Evolutionary conservation across 2,888 invertebrate genomes (phyloP).

Genomic region (Cenopis cana): DNA sequence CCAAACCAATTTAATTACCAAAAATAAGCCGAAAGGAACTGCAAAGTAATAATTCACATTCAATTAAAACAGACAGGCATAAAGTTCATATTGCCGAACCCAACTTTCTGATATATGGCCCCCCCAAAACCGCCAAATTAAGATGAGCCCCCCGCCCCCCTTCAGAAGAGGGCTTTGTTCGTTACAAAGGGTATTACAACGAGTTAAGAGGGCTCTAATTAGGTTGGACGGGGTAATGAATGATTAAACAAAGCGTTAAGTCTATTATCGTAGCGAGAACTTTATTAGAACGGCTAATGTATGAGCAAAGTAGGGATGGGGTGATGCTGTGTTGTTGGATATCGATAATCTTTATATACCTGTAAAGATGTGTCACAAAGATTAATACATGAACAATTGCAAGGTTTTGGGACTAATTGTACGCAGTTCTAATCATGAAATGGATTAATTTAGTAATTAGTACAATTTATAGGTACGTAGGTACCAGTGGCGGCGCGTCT

Average conservation of each 20-base stretch:
- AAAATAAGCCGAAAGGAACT: constrained; percentile 52
- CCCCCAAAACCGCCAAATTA: constrained; percentile 60
- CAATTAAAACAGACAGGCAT: constrained; percentile 72
- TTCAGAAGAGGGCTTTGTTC: constrained; percentile 56
- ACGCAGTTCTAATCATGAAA: not conserved
- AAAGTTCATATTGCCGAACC: constrained; percentile 72
- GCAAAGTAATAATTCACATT: constrained; percentile 64
- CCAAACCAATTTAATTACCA: constrained; percentile 29
- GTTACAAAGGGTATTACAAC: constrained; percentile 61
- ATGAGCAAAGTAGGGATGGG: constrained; percentile 59
- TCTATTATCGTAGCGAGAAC: constrained; percentile 82
- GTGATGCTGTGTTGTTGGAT: not conserved
- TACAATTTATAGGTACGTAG: no score
- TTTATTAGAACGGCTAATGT: constrained; percentile 81
- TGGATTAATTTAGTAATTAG: no score
- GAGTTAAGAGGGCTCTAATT: constrained; percentile 65
- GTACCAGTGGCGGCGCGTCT: no score
- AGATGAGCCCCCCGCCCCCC: constrained; percentile 53
- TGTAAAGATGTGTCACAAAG: not conserved
- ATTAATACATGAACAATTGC: no score
- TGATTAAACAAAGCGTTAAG: constrained; percentile 83
- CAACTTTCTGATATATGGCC: constrained; percentile 78
- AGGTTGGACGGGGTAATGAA: constrained; percentile 74
- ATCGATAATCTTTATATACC: constrained; percentile 1
- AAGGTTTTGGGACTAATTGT: not conserved